Base-by-base conservation (phyloP, 1,140 invertebrate genomes). In the Trichogramma pretiosum region DNA sequence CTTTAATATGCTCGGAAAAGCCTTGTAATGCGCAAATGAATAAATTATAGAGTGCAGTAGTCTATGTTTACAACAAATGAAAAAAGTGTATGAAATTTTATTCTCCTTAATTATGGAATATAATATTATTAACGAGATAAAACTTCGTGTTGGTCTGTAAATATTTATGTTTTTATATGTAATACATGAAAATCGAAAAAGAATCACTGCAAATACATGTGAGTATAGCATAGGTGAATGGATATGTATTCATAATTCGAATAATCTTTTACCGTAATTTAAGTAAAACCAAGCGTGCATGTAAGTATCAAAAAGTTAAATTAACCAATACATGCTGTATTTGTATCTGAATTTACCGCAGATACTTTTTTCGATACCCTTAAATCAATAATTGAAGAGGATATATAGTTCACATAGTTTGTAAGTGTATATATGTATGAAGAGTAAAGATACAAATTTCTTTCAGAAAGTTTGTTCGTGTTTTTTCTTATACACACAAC, bases 101-200 rank as follows among this genome's bases (percentile, higher is more conserved):
- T n/a, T n/a, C n/a, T n/a, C n/a, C n/a, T n/a, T n/a, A n/a, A n/a
- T n/a, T n/a, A n/a, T n/a, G 8, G 21, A 33, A 46, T 50, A 43
- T 43, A 51, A 56, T 24, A 47, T 60, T 59, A 55, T 55, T 67
- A 57, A 55, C 57, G 48, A 61, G 56, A 64, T 65, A 53, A 60
- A 58, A 63, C 65, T 62, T 64, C 58, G 60, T 62, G 59, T 55
- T 59, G 64, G 59, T 68, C 64, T 67, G 68, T 71, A 71, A 65
- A 71, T 71, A 71, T 70, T 45, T 71, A 67, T 68, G 66, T 69
- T 71, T 70, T 65, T 71, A 67, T 68, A 70, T 68, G 62, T 57
- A 63, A n/a, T 56, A 61, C 59, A 63, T 60, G 52, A 37, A 54
- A 51, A 56, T 55, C 34, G 21, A 57, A 48, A 55, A 47, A 54